Base-by-base conservation (phyloP, 2,888 invertebrate genomes). In the Atethmia centrago region DNA sequence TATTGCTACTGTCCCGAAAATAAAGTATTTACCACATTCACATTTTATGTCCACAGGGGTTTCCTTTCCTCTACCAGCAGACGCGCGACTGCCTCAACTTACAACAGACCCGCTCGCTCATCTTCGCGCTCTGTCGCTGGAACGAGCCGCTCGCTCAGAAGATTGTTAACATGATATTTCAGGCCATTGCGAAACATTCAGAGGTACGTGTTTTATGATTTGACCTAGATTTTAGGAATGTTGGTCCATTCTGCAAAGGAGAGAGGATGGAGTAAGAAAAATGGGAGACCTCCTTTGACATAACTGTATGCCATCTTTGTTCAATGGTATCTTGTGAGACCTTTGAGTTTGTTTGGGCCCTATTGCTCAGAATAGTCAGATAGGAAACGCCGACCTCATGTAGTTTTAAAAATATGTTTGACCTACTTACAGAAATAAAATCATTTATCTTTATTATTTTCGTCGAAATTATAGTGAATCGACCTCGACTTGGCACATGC, bases 61-160 rank as follows among this genome's bases (percentile, higher is more conserved):
- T 99, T 93, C 98, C 99, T 47, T 99, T 99, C 94, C 95, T 99
- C 80, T 98, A 98, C 93, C 99, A 99, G 94, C 99, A 99, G 96
- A 99, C 99, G 68, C 98, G 99, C 85, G 99, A 99, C 94, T 98
- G 98, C 88, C 98, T 99, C 80, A 99, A 99, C 95, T 96, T 99
- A 58, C 98, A 98, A 90, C 99, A 99, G 95, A 99, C 99, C 7
- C 97, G 98, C 83, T 98, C 99, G 93, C 96, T 99, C 74, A 98
- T 99, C 85, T 99, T 99, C 94, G 98, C 99, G 25, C 96, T 99
- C 56, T 98, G 99, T 89, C 97, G 99, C 59, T 99, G 98, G 97
- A 99, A 99, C 94, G 99, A 99, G 89, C 97, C 98, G 83, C 96
- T 99, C 63, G 99, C 99, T 31, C 98, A 98, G 89, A 98, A 98